Evolutionary conservation across 1,140 invertebrate genomes (phyloP).

Genomic region (Bombus vancouverensis): DNA sequence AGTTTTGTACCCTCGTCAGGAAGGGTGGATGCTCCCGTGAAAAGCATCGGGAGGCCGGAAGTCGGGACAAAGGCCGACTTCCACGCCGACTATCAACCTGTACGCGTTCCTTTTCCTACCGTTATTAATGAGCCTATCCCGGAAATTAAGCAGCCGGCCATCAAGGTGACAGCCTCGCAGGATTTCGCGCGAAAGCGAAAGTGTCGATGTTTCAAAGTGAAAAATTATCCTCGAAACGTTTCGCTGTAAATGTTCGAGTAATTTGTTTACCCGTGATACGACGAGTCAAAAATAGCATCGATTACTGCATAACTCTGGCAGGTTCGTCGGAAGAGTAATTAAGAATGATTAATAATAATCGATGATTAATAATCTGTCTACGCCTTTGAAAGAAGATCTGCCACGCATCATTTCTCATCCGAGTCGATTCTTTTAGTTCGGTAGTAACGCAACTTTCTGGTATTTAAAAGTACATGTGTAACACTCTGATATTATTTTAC

Average conservation of each 20-base stretch:
- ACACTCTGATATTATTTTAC: not conserved
- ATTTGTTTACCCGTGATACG: not conserved
- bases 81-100: slow-evolving; percentile 43
- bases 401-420: not conserved
- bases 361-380: not conserved
- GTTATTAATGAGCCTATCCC: slow-evolving; percentile 72
- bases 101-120: slow-evolving; percentile 54
- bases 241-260: not conserved
- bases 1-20: slow-evolving; percentile 62
- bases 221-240: slow-evolving; percentile 29
- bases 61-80: slow-evolving; percentile 66
- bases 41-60: slow-evolving; percentile 64
- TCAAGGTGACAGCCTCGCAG: slow-evolving; percentile 16
- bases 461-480: too few species aligned
- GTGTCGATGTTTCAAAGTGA: slow-evolving; percentile 45
- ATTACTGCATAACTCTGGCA: not conserved
- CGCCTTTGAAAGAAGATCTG: not conserved
- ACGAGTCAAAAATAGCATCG: too few species aligned
- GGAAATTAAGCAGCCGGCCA: slow-evolving; percentile 69
- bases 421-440: not conserved
- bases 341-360: not conserved
- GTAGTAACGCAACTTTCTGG: not conserved
- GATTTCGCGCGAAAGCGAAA: slow-evolving; percentile 41
- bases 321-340: not conserved
- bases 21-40: slow-evolving; percentile 43